phyloP scores from a whole-genome alignment of 2,888 invertebrate genomes.

The Gasteruption jaculator region DNA sequence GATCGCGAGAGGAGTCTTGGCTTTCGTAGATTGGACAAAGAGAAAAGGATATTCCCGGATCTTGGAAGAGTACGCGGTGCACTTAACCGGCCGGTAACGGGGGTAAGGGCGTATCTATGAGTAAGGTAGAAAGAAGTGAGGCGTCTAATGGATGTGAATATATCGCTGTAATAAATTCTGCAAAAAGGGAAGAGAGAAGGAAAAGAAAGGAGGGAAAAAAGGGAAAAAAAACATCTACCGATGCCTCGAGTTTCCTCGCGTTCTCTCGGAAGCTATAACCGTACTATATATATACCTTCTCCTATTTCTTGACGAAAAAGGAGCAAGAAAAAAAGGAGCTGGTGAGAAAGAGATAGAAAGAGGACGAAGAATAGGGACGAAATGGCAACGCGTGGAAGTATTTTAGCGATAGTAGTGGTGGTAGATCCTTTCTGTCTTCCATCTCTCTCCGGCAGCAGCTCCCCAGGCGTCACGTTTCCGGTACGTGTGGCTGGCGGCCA shows the following conservation, averaged over 20 bases:
- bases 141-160: conserved; percentile 52
- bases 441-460: conserved; percentile 22
- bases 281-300: no score
- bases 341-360: conserved; percentile 20
- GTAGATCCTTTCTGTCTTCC: no score
- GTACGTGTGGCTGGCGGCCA: conserved; percentile 43
- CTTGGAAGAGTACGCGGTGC: no score
- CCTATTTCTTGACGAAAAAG: no score
- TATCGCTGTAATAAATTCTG: conserved; percentile 51
- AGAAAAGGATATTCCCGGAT: no score
- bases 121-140: conserved; percentile 35
- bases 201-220: conserved; percentile 8
- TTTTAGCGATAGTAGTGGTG: conserved; percentile 30
- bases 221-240: no score
- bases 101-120: conserved; percentile 6
- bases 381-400: conserved; percentile 20
- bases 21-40: no score
- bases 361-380: conserved; percentile 9
- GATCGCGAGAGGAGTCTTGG: no score
- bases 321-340: conserved; percentile 17
- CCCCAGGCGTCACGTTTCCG: conserved; percentile 44
- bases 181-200: conserved; percentile 38
- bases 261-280: no score
- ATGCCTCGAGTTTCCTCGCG: no score
- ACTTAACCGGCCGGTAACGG: conserved; percentile 14